Conservation (phyloP, 2,888 invertebrate species). For the Boloria euphrosyne region DNA sequence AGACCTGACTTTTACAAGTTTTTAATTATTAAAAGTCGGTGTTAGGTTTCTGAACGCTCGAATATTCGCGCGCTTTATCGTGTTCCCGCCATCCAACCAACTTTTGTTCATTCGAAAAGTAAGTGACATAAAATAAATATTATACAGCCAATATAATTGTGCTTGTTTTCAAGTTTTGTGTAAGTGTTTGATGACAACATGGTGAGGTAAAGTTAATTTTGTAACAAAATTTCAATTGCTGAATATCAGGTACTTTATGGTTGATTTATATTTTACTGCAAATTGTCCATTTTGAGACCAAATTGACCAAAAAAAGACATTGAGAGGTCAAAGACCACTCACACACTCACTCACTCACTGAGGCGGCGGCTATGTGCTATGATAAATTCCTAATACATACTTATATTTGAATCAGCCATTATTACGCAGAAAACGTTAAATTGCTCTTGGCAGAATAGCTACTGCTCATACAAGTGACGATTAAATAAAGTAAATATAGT, state of each 20-base stretch:
- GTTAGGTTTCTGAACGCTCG: constrained; percentile 34
- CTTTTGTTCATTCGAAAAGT: constrained; percentile 62
- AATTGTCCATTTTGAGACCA: constrained; percentile 25
- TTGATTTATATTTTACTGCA: neutral
- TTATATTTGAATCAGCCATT: constrained; percentile 49
- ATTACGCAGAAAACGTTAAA: constrained; percentile 68
- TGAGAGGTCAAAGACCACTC: too few relatives aligned
- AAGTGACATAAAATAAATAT: constrained; percentile 57
- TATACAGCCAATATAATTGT: constrained; percentile 48
- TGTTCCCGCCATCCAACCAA: constrained; percentile 57
- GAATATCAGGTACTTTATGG: too few relatives aligned
- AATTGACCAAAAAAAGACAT: constrained; percentile 25
- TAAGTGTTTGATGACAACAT: constrained; percentile 33
- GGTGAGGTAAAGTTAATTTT: constrained; percentile 32
- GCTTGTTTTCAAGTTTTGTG: constrained; percentile 47
- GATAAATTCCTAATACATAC: neutral
- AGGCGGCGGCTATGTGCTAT: too few relatives aligned
- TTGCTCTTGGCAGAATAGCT: constrained; percentile 66
- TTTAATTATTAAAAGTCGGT: neutral
- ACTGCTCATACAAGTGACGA: constrained; percentile 56
- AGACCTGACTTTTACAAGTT: constrained; percentile 5
- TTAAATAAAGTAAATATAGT: constrained; percentile 55
- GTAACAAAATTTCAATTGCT: constrained; percentile 10
- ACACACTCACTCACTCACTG: too few relatives aligned
- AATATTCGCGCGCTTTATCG: constrained; percentile 62